These are phyloP conservation scores for Vulpes ferrilata DNA, from an alignment of 2,113 vertebrate species.

Conservation along the genomic window DNA sequence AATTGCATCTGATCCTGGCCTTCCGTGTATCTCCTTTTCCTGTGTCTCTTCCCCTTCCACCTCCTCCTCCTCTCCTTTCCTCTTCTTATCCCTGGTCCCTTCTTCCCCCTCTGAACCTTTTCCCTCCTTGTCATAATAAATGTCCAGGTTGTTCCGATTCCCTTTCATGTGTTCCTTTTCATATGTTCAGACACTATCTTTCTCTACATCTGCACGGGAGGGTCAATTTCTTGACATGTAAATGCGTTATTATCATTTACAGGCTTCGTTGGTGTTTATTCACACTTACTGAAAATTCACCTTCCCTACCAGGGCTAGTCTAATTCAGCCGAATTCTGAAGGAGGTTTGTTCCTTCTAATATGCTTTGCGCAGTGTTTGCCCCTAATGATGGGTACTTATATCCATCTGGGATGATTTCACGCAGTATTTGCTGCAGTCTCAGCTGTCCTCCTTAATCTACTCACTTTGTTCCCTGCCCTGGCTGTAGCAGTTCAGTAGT, in stretches of 20 bases:
- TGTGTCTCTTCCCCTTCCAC: neutral
- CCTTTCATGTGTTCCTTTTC: neutral
- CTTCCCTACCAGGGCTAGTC: neutral
- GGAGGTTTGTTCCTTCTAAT: neutral
- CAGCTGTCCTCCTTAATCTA: neutral
- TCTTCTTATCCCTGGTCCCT: neutral
- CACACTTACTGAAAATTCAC: neutral
- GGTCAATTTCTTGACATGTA: neutral
- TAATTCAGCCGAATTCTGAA: neutral
- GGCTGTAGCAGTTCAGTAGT: neutral
- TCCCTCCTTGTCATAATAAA: neutral
- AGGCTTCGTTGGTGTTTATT: neutral
- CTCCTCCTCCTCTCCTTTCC: rapidly evolving
- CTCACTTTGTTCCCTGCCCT: neutral
- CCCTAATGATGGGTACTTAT: neutral
- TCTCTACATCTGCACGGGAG: rapidly evolving
- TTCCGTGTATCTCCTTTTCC: neutral
- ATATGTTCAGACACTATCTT: neutral
- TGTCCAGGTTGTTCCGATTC: neutral
- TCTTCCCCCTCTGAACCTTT: neutral
- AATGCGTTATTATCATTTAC: too few species aligned
- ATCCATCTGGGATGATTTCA: slow-evolving; percentile 39
- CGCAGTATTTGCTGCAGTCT: neutral
- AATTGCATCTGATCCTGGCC: neutral
- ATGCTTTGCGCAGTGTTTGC: neutral